phyloP scores from a whole-genome alignment of 2,888 invertebrate species.

The Drosophila anomalipes region DNA sequence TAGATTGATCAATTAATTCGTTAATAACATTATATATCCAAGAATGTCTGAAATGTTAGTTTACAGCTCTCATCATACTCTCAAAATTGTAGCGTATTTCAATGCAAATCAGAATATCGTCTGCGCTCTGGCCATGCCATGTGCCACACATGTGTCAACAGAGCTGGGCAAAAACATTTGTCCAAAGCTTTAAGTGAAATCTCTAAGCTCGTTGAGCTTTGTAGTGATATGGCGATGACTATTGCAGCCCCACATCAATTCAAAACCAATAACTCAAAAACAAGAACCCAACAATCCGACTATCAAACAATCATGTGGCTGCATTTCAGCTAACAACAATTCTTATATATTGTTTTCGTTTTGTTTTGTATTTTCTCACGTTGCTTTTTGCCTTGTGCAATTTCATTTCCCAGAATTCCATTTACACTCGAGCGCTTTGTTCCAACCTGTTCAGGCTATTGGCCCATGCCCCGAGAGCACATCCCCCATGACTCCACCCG shows the following conservation, averaged over 20 bases:
- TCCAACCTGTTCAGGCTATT: slow-evolving; percentile 27
- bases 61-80: not conserved
- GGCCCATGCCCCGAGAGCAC: slow-evolving; percentile 3
- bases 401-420: slow-evolving; percentile 76
- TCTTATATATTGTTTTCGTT: slow-evolving; percentile 28
- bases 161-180: slow-evolving; percentile 54
- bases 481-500: slow-evolving; percentile 20
- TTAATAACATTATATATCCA: not conserved
- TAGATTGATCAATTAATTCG: not conserved
- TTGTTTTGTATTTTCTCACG: slow-evolving; percentile 20
- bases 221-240: slow-evolving; percentile 25
- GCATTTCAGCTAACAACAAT: slow-evolving; percentile 65
- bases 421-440: slow-evolving; percentile 74
- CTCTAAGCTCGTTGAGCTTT: slow-evolving; percentile 48
- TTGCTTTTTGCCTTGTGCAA: slow-evolving; percentile 53
- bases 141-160: slow-evolving; percentile 53
- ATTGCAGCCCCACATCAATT: slow-evolving; percentile 62
- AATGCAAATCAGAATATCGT: slow-evolving; percentile 47
- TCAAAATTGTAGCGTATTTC: slow-evolving; percentile 26
- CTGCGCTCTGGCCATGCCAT: slow-evolving; percentile 31
- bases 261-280: slow-evolving; percentile 78
- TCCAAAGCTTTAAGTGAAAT: slow-evolving; percentile 58
- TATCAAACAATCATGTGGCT: slow-evolving; percentile 66
- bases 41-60: not conserved
- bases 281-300: slow-evolving; percentile 56